Evolutionary conservation across 2,888 invertebrate species (phyloP), one percentile per base, ranked within the genome.

Genomic region (Clunio marinus): DNA sequence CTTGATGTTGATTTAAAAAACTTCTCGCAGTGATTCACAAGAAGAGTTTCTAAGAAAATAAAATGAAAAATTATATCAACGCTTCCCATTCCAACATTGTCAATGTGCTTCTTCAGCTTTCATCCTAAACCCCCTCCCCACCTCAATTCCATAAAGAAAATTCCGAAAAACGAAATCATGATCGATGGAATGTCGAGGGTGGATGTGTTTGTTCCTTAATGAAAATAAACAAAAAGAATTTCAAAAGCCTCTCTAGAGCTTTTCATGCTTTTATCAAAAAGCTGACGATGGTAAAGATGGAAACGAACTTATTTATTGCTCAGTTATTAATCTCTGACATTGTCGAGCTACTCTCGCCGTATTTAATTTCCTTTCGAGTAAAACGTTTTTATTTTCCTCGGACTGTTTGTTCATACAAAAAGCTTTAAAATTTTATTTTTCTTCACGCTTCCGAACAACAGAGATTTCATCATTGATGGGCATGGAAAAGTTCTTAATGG

Each of bases 271-370:
- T 10, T 41, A n/a, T n/a, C 41, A n/a, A 13, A 7, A 51, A n/a
- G 22, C 51, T 17, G 22, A 22, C 17, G 51, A 51, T 8, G 2
- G 22, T 32, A 13, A 8, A 51, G 51, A 41, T 7, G 13, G 22
- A 51, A 22, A 27, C 2, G 15, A 27, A 58, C 28, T 15, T 58
- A 65, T 65, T 66, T 66, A 55, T 55, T 66, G 51, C 66, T n/a
- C n/a, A n/a, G 66, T 66, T 66, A 66, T 66, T 66, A 66, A 66
- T 66, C 66, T 66, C 66, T 66, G 66, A 66, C 66, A 66, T n/a
- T 27, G 57, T n/a, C 27, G 57, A 27, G 57, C 25, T 57, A 13
- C 22, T 66, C n/a, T 24, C 25, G 45, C 45, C 3, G 20, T 35
- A n/a, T 63, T 15, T 8, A 20, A 57, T 22, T 27, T 24, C 2